Evolutionary conservation across 2,113 vertebrate species (phyloP), one percentile per base, ranked within the genome.

Genomic region (Nannospalax galili): DNA sequence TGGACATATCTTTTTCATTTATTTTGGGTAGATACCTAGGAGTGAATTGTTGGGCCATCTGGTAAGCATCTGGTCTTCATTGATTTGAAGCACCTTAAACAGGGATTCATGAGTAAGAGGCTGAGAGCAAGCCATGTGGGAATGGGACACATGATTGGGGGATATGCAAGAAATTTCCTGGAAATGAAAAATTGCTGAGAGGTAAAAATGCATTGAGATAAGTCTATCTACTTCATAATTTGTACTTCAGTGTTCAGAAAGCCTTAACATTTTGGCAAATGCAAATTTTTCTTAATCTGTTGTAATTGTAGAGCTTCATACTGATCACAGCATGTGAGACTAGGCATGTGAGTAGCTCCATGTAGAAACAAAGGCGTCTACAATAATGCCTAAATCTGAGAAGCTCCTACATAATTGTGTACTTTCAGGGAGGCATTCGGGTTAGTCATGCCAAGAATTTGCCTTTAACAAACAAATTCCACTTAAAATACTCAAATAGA

Each of bases 1-100:
- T 88, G 35, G 73, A 94, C 20, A 75, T 90, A 84, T 32, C 32
- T 40, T 92, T 86, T 97, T 92, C 42, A 88, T 84, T 95, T 93
- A 88, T 88, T 75, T 93, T 70, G 52, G 45, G 58, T 65, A 91
- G 56, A 62, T 69, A 73, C 20, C 14, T 74, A 87, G 40, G 58
- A 84, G 65, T 72, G 26, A 40, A 67, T 84, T 84, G 22, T 75
- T 72, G 26, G 35, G 35, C 30, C 48, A 78, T 79, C 24, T 81
- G 60, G 22, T 82, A 92, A 92, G 35, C 88, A 58, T 52, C 56
- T 88, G 40, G 40, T 85, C 64, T 91, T 94, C 52, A 86, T 79
- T 95, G 70, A 85, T 82, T 82, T 89, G 42, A 96, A 96, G 58
- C 64, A 82, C 58, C 7, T 64, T 89, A 80, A 72, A 37, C 8